A percentile compares a stretch with the other conserved stretches of the same genome.
phyloP scores from a whole-genome alignment of 2,113 vertebrate species.

The Leucopsar rothschildi region DNA sequence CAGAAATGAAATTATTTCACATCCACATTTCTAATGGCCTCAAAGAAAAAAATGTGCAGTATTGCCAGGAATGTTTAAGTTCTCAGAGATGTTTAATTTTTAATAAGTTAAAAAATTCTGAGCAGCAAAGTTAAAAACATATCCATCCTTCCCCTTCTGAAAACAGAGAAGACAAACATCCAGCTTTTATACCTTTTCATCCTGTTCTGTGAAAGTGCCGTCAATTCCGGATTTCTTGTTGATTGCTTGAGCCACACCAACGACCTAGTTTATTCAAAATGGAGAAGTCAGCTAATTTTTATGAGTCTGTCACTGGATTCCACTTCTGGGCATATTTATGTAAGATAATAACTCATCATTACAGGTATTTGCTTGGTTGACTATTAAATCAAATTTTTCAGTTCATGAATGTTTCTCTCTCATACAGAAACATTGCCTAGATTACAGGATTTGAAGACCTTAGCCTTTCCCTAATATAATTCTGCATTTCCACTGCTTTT shows the following conservation, averaged over 20 bases:
- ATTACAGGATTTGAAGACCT: neutral
- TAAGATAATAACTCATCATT: neutral
- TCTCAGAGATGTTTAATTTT: neutral
- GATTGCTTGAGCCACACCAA: conserved; percentile 97
- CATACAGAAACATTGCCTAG: neutral
- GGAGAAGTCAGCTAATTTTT: neutral
- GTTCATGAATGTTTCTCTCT: neutral
- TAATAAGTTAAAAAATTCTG: neutral
- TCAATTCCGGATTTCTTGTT: conserved; percentile 92
- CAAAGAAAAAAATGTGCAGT: neutral
- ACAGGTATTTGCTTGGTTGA: neutral
- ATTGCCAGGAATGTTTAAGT: neutral
- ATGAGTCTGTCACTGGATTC: neutral
- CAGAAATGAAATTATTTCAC: neutral
- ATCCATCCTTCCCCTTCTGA: neutral
- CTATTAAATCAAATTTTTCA: neutral
- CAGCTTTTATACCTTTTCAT: conserved; percentile 86
- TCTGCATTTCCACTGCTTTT: neutral
- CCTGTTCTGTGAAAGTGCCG: conserved; percentile 92
- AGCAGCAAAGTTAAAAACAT: neutral
- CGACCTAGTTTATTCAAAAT: conserved; percentile 79
- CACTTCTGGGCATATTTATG: neutral
- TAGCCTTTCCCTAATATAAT: neutral
- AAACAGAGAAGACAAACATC: neutral
- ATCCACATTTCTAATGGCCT: neutral